These are phyloP conservation scores for Aurelia sp. DNA, from an alignment of 30 jellyfish, hydroid and myxozoan species.

Conservation along the genomic window DNA sequence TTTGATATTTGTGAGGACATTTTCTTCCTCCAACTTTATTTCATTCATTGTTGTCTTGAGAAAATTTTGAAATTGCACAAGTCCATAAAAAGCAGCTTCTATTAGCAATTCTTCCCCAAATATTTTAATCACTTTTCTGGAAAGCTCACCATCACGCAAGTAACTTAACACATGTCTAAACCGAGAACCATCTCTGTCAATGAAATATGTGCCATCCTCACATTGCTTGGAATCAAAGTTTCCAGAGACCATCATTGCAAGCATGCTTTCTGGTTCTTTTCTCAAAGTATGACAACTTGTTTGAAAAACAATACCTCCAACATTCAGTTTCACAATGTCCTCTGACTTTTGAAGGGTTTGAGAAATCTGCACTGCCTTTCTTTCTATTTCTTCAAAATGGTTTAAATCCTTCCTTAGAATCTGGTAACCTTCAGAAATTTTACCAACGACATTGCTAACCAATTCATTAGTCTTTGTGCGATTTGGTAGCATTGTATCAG, in stretches of 20 bases:
- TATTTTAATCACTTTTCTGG: not conserved
- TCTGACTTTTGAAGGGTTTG: not conserved
- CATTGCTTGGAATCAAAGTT: not conserved
- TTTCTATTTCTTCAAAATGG: not conserved
- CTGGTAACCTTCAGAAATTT: not conserved
- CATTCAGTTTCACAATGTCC: conserved; percentile 6
- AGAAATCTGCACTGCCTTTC: not conserved
- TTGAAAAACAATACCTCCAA: conserved; percentile 11
- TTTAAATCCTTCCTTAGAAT: not conserved
- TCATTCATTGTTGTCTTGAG: not conserved
- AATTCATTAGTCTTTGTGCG: not conserved
- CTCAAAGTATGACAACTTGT: conserved; percentile 2
- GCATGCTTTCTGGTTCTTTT: conserved; percentile 12
- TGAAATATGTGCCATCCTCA: conserved; percentile 14
- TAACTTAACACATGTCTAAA: conserved; percentile 6
- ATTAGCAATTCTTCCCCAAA: conserved; percentile 21
- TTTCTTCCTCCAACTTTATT: not conserved
- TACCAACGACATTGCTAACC: not conserved
- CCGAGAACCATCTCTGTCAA: conserved; percentile 15
- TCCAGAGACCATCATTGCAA: conserved; percentile 17
- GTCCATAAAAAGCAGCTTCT: conserved; percentile 18
- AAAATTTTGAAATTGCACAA: not conserved
- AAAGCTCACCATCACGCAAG: conserved; percentile 1
- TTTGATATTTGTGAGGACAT: not conserved
- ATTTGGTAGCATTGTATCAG: not conserved